Base-by-base conservation (phyloP, 2,797 vertebrate species). In the Helostoma temminkii region DNA sequence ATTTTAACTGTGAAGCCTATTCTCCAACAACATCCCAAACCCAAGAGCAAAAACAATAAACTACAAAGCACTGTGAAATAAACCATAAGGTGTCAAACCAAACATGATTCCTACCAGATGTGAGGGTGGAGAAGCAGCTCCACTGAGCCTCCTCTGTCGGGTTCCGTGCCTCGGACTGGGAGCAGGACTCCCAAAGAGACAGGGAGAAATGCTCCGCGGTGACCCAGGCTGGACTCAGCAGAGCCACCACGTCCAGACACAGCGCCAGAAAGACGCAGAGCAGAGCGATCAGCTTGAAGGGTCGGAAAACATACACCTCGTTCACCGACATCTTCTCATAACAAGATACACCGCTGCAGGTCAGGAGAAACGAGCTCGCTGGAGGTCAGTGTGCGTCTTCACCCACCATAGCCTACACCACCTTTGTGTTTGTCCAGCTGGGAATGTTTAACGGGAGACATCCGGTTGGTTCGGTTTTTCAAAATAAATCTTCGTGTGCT, bases 221-320 rank as follows among this genome's bases (percentile, higher is more conserved):
- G 81, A 96, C 95, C 95, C 95, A 95, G 62, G 95, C 92, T 0
- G 94, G 94, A 55, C 95, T 95, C 39, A 95, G 84, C 47, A 95
- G 88, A 30, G 95, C 94, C 47, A 91, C 93, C 77, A 93, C 68
- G 79, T 95, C 94, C 89, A 96, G 41, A 41, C 90, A 90, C 41
- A 95, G 86, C 19, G 94, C 94, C 42, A 95, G 81, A 41, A 95
- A 93, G 36, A 95, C 92, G 77, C 95, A 95, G 12, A 95, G 85
- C 81, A 95, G 86, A 0, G 95, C 95, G 72, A 95, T 91, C 54
- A 95, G 86, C 80, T 94, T 93, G 78, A 95, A 94, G 68, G 95
- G 95, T 22, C 93, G 91, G 66, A 92, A 89, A 82, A 92, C 92
- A 25, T 80, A 91, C 66, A 89, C 84, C 66, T 94, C 94, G 48